These are phyloP conservation scores for Endomychus coccineus DNA, from an alignment of 2,888 invertebrate species.

Conservation along the genomic window DNA sequence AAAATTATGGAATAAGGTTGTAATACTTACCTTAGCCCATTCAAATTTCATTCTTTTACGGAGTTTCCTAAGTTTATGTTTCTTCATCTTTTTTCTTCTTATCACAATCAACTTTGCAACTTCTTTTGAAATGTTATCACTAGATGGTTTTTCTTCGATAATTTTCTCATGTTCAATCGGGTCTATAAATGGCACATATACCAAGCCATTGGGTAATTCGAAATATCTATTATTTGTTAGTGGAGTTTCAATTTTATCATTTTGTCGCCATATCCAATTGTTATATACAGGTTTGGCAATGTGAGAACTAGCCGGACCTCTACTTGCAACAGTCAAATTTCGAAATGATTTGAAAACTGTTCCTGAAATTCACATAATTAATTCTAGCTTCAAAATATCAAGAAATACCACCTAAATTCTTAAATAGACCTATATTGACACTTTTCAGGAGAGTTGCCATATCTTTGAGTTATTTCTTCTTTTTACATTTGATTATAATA, in stretches of 20 bases:
- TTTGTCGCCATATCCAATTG: conserved; percentile 35
- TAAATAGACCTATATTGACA: background rate
- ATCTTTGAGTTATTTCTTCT: too few relatives aligned
- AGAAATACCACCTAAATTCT: conserved; percentile 4
- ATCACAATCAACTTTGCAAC: conserved; percentile 70
- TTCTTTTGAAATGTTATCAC: conserved; percentile 51
- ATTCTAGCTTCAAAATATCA: background rate
- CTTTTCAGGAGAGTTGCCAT: conserved; percentile 7
- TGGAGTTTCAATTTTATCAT: conserved; percentile 32
- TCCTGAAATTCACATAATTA: conserved; percentile 2
- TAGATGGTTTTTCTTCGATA: conserved; percentile 30
- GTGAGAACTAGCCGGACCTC: background rate
- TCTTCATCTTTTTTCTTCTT: conserved; percentile 77
- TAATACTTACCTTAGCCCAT: conserved; percentile 58
- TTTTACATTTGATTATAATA: too few relatives aligned
- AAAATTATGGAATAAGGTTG: too few relatives aligned
- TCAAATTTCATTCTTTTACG: conserved; percentile 71
- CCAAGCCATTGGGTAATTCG: conserved; percentile 32
- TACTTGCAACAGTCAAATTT: background rate
- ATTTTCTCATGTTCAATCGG: conserved; percentile 17
- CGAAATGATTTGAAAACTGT: conserved; percentile 5
- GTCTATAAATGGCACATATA: conserved; percentile 24
- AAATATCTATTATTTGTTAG: conserved; percentile 22
- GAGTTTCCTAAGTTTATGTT: conserved; percentile 73
- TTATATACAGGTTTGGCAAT: too few relatives aligned